phyloP scores from a whole-genome alignment of 1,140 invertebrate species.

The Wiebesia pumilae region DNA sequence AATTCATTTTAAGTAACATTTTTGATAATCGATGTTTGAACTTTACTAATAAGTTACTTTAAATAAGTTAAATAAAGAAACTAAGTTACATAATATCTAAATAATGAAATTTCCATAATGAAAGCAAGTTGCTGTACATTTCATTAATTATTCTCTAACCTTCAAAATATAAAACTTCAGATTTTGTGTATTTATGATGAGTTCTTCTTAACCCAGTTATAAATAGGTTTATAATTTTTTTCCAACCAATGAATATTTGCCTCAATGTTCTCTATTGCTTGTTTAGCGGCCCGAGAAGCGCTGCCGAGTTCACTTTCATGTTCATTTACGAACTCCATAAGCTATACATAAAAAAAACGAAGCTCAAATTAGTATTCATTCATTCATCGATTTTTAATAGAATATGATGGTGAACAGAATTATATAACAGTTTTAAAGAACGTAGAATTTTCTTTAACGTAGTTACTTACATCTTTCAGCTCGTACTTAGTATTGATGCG shows the following conservation, averaged over 20 bases:
- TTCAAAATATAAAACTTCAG: no score
- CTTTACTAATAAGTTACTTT: no score
- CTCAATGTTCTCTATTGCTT: slow-evolving; percentile 85
- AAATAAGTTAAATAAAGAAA: no score
- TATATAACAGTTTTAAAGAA: no score
- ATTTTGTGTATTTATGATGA: slow-evolving; percentile 55
- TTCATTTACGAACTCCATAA: slow-evolving; percentile 79
- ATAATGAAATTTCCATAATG: no score
- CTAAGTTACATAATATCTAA: no score
- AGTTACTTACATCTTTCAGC: slow-evolving; percentile 81
- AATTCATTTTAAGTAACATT: no score
- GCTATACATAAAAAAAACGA: slow-evolving; percentile 68
- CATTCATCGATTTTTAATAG: no score
- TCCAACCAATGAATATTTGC: slow-evolving; percentile 89
- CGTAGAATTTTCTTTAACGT: neutral
- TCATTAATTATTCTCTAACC: no score
- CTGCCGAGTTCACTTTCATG: slow-evolving; percentile 79
- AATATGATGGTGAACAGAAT: no score
- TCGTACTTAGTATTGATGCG: slow-evolving; percentile 84
- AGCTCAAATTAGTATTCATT: neutral
- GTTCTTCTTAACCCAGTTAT: slow-evolving; percentile 79
- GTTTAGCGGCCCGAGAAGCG: slow-evolving; percentile 81
- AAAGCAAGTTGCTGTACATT: no score
- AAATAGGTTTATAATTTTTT: slow-evolving; percentile 82
- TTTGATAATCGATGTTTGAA: no score